Percentiles rank a stretch among this genome's conserved stretches.
Conservation (phyloP, 1,140 invertebrate genomes). For the Drosophila gunungcola region DNA sequence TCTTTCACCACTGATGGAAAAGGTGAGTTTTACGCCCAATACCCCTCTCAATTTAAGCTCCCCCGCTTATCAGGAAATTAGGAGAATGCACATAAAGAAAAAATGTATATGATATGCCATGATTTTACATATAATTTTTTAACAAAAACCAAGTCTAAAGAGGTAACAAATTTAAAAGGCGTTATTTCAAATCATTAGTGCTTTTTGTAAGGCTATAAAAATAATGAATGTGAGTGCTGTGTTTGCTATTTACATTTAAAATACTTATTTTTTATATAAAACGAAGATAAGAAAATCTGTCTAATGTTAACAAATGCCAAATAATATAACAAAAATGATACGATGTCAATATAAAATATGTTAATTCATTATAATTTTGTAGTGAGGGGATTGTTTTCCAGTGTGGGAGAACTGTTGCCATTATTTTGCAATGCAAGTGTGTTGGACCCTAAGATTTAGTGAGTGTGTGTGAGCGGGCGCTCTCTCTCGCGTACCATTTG, state of each 20-base stretch:
- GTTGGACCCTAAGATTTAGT: slow-evolving; percentile 5
- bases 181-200: too few species aligned
- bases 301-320: too few species aligned
- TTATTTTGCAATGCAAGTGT: slow-evolving; percentile 28
- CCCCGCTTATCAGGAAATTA: slow-evolving; percentile 2
- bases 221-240: too few species aligned
- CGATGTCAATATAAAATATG: too few species aligned
- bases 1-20: slow-evolving; percentile 91
- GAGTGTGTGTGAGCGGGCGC: slow-evolving; percentile 24
- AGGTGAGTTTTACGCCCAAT: slow-evolving; percentile 86
- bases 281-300: too few species aligned
- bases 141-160: too few species aligned
- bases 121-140: too few species aligned
- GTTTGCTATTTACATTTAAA: too few species aligned
- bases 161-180: too few species aligned
- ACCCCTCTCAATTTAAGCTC: not conserved
- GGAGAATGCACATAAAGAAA: slow-evolving; percentile 1
- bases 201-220: too few species aligned
- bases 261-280: too few species aligned
- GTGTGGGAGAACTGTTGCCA: slow-evolving; percentile 12
- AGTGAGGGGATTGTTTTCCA: not conserved
- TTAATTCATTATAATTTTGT: not conserved
- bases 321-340: too few species aligned
- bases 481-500: slow-evolving; percentile 44
- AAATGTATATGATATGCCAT: not conserved